Percentiles rank a stretch among this genome's conserved stretches.
Conservation (phyloP, 2,113 vertebrate genomes). For the Oriolus oriolus region DNA sequence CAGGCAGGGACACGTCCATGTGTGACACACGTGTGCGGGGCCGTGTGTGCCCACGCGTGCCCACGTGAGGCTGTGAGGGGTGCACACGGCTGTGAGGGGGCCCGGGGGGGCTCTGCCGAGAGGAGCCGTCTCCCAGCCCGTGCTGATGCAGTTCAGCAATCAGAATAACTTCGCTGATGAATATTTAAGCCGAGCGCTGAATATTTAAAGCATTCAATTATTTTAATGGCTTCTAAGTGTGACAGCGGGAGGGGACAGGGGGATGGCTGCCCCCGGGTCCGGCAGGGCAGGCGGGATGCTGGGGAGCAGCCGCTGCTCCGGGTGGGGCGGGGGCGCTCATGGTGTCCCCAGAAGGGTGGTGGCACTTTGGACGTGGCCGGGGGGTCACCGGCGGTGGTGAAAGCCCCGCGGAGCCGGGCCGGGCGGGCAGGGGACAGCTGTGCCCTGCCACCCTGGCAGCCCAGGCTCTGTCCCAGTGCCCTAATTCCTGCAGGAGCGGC, state of each 20-base stretch:
- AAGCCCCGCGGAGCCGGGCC: rapidly evolving
- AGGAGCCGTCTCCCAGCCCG: neutral
- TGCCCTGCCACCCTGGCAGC: neutral
- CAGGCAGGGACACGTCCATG: rapidly evolving
- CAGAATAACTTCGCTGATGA: conserved; percentile 58
- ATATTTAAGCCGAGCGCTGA: conserved; percentile 61
- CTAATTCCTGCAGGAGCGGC: neutral
- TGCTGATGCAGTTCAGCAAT: conserved; percentile 43
- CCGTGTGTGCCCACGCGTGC: rapidly evolving
- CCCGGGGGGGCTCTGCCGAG: neutral
- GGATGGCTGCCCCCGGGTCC: neutral
- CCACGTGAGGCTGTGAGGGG: neutral
- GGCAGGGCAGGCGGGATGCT: neutral
- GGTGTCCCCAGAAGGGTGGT: neutral
- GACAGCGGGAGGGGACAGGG: conserved; percentile 17
- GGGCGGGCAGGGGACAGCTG: neutral
- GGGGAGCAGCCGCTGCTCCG: neutral
- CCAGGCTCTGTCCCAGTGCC: neutral
- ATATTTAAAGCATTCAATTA: conserved; percentile 67
- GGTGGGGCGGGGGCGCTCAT: rapidly evolving
- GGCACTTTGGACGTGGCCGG: rapidly evolving
- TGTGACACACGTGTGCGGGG: rapidly evolving
- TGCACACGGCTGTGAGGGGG: rapidly evolving
- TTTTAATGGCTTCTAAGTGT: conserved; percentile 64
- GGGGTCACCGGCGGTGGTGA: neutral